Base-by-base conservation (phyloP, 2,113 vertebrate genomes). In the Castor canadensis region DNA sequence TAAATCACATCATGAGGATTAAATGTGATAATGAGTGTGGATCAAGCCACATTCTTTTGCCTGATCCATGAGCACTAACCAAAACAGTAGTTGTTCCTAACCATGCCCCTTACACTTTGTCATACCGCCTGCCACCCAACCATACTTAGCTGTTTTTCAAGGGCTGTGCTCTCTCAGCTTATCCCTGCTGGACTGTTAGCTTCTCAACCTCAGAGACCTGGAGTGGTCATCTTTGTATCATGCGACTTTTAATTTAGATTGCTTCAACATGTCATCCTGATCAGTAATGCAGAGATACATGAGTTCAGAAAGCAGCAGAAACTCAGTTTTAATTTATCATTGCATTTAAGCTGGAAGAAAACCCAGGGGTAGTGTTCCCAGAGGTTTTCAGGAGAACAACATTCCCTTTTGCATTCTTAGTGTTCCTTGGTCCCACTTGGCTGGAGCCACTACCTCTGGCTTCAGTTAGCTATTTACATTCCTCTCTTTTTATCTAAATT, bases 381-480 rank as follows among this genome's bases (percentile, higher is more conserved):
- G n/a, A 79, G 73, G 49, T 95, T 98, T 93, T 90, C 32, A 62
- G 67, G n/a, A 75, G 94, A 45, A 75, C 76, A 76, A 79, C 89
- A 92, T 64, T 98, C 83, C 94, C 96, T 95, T 71, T 91, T 40
- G 91, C 97, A 92, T 98, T 97, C 95, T 97, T 98, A 95, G 58
- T 97, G 97, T 97, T 95, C 94, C 97, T 97, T 96, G 97, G 97
- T 97, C 96, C 81, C 1, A 58, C 89, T 97, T 96, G 97, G 98
- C 97, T 93, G 40, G 84, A 97, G 91, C 91, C 94, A 66, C 98
- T 94, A 92, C 89, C 94, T 97, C 97, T 96, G 97, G 97, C 98
- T 98, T 98, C 96, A 9, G 95, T 98, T 97, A 98, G 98, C 98
- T 98, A 98, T 98, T 98, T 98, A 98, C 98, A 98, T 98, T 98